These are phyloP conservation scores for Pteria penguin DNA, from an alignment of 2,888 invertebrate genomes.

Conservation along the genomic window DNA sequence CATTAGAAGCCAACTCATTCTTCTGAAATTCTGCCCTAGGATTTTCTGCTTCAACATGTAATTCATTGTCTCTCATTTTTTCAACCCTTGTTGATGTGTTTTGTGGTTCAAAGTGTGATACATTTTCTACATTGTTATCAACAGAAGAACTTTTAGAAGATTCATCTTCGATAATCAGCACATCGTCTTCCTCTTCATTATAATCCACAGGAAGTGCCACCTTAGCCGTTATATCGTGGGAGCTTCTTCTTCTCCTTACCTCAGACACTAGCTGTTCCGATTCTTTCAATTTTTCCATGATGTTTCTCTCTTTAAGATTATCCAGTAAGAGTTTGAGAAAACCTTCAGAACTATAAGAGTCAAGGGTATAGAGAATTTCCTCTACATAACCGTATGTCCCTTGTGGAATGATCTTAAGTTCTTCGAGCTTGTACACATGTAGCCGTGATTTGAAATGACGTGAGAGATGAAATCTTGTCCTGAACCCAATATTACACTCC, in stretches of 20 bases:
- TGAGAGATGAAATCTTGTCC: slow-evolving; percentile 96
- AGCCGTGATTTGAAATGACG: slow-evolving; percentile 97
- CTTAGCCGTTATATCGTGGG: background rate
- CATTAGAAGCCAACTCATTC: slow-evolving; percentile 53
- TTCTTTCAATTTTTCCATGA: background rate
- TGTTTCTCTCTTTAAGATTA: background rate
- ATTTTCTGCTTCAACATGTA: background rate
- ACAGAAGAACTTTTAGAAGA: background rate
- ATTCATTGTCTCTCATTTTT: slow-evolving; percentile 1
- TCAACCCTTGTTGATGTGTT: slow-evolving; percentile 9
- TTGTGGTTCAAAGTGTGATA: background rate
- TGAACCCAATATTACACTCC: slow-evolving; percentile 96
- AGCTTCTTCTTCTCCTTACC: background rate
- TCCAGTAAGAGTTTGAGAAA: slow-evolving; percentile 37
- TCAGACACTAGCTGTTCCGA: background rate
- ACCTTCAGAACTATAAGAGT: slow-evolving; percentile 86
- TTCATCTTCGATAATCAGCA: background rate
- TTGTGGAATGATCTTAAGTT: slow-evolving; percentile 94
- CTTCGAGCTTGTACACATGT: slow-evolving; percentile 96
- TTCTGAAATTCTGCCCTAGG: slow-evolving; percentile 51
- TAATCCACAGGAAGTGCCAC: background rate
- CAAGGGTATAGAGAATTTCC: slow-evolving; percentile 92
- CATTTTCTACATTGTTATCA: background rate
- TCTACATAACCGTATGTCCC: slow-evolving; percentile 97
- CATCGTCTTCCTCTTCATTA: background rate